Conservation (phyloP, 2,888 invertebrate genomes). For the Tetramorium bicarinatum region DNA sequence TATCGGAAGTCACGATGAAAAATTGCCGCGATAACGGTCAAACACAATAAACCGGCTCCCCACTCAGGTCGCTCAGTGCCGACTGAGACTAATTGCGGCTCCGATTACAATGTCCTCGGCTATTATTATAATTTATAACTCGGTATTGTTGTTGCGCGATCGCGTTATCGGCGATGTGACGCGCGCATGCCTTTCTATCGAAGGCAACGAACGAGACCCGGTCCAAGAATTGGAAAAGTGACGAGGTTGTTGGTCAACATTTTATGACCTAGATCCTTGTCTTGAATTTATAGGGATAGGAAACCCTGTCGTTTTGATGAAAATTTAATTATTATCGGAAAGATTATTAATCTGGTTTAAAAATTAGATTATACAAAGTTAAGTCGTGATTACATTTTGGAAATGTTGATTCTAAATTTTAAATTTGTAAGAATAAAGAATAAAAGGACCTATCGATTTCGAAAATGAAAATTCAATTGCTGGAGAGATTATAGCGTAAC, state of each 20-base stretch:
- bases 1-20: constrained; percentile 72
- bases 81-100: constrained; percentile 83
- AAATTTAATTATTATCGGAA: background rate
- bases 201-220: constrained; percentile 23
- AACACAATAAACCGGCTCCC: constrained; percentile 74
- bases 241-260: background rate
- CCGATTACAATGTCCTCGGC: constrained; percentile 80
- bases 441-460: background rate
- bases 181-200: constrained; percentile 47
- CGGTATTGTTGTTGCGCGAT: constrained; percentile 60
- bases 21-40: constrained; percentile 71
- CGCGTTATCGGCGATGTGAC: constrained; percentile 54
- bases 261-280: background rate
- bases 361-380: background rate
- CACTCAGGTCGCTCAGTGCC: constrained; percentile 63
- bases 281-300: background rate
- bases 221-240: constrained; percentile 5
- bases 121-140: constrained; percentile 80
- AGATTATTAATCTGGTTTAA: background rate
- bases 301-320: background rate
- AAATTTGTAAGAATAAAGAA: background rate
- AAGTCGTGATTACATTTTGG: background rate
- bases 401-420: background rate
- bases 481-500: background rate
- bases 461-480: background rate